These are phyloP conservation scores for Andrena chrysosceles DNA, from an alignment of 2,888 invertebrate species.

Conservation along the genomic window DNA sequence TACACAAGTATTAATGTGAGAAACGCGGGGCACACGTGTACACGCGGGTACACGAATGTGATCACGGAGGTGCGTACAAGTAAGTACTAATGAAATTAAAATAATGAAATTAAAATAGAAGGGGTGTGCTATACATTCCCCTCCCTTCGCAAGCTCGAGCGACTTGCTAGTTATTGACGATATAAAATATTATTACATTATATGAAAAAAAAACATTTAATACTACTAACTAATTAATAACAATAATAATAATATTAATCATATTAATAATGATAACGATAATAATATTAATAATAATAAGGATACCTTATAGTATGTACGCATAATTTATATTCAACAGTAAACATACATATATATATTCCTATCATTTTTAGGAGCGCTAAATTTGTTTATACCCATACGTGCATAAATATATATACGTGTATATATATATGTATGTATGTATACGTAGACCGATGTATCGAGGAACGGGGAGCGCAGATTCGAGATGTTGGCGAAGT, in stretches of 20 bases:
- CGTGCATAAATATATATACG: conserved; percentile 29
- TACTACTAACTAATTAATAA: conserved; percentile 55
- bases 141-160: conserved; percentile 56
- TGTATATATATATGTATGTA: conserved; percentile 14
- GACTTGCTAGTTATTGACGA: conserved; percentile 72
- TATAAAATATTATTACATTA: conserved; percentile 69
- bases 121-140: conserved; percentile 54
- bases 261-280: conserved; percentile 42
- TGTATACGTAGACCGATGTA: conserved; percentile 11
- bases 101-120: no score
- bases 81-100: conserved; percentile 48
- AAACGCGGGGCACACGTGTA: conserved; percentile 35
- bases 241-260: conserved; percentile 35
- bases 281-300: conserved; percentile 63
- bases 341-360: conserved; percentile 78
- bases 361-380: conserved; percentile 77
- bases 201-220: conserved; percentile 66
- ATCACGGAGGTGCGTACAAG: conserved; percentile 28
- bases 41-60: conserved; percentile 14
- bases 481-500: conserved; percentile 37
- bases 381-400: conserved; percentile 66
- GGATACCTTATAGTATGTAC: conserved; percentile 81
- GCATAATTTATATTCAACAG: conserved; percentile 84
- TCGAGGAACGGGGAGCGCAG: conserved; percentile 28
- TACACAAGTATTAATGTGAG: conserved; percentile 27